A percentile compares a stretch with the other conserved stretches of the same genome.
phyloP scores from a whole-genome alignment of 2,113 vertebrate species.

The Eulemur rufifrons region DNA sequence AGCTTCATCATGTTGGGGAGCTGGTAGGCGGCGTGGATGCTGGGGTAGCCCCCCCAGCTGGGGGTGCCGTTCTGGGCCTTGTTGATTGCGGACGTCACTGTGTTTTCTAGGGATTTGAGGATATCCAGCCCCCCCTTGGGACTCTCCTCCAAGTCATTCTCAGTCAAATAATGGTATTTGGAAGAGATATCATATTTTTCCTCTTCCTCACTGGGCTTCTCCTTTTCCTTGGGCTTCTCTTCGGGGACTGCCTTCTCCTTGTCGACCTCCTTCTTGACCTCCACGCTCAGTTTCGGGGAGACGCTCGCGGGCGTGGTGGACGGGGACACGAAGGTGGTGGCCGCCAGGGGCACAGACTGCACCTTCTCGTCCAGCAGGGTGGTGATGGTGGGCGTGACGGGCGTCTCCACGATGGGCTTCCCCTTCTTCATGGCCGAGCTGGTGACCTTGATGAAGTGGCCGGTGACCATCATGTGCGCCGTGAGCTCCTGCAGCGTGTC shows the following conservation, averaged over 20 bases:
- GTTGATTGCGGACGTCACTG: conserved; percentile 98
- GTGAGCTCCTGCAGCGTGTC: conserved; percentile 98
- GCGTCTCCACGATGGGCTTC: conserved; percentile 93
- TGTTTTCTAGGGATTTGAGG: conserved; percentile 98
- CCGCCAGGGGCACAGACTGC: conserved; percentile 97
- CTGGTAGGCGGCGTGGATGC: conserved; percentile 98
- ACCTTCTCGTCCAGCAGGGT: conserved; percentile 93
- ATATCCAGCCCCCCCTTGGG: conserved; percentile 98
- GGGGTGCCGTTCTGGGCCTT: conserved; percentile 99
- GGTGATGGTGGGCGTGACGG: conserved; percentile 84
- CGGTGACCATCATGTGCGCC: conserved; percentile 99
- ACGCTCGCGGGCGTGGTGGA: conserved; percentile 90
- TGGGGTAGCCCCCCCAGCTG: conserved; percentile 99
- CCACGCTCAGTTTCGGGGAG: conserved; percentile 91
- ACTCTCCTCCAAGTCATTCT: conserved; percentile 96
- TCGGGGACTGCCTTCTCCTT: conserved; percentile 90
- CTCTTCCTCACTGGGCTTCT: conserved; percentile 89
- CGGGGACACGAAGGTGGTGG: conserved; percentile 95
- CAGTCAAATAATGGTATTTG: conserved; percentile 97
- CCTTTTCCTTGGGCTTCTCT: conserved; percentile 92
- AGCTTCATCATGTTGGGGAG: conserved; percentile 99
- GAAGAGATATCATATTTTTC: conserved; percentile 97
- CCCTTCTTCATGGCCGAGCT: conserved; percentile 99
- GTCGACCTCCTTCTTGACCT: conserved; percentile 96
- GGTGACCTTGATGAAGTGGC: conserved; percentile 99